Conservation (phyloP, 1,140 invertebrate genomes). For the Coboldia fuscipes region DNA sequence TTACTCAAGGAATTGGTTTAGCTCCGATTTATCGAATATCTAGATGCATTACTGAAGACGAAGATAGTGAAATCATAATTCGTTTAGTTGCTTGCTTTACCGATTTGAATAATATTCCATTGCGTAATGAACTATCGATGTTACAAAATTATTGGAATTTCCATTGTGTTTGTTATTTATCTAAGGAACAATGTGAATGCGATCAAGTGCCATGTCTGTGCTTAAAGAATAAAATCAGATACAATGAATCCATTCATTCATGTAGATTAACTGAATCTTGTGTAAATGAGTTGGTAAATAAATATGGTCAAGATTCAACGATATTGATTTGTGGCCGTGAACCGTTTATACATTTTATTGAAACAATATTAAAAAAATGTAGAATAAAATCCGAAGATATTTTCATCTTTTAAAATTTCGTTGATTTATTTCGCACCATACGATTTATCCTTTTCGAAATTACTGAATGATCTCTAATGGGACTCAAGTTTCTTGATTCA, state of each 20-base stretch:
- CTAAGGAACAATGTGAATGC: neutral
- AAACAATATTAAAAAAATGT: no score
- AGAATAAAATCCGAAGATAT: no score
- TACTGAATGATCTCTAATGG: no score
- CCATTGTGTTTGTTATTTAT: conserved; percentile 9
- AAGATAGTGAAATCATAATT: conserved; percentile 14
- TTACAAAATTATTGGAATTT: conserved; percentile 17
- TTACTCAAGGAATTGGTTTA: conserved; percentile 16
- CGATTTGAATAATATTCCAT: conserved; percentile 12
- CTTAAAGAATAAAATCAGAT: neutral
- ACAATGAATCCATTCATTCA: neutral
- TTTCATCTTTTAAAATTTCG: no score
- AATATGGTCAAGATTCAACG: no score
- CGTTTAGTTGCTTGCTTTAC: conserved; percentile 11
- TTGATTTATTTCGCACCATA: no score
- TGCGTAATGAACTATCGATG: conserved; percentile 11
- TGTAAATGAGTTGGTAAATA: no score
- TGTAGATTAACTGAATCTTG: no score
- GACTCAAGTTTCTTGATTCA: neutral
- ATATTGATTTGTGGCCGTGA: no score
- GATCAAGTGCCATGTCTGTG: neutral
- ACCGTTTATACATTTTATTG: no score
- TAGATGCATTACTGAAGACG: conserved; percentile 12
- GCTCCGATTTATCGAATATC: conserved; percentile 14
- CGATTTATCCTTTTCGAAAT: no score